Base-by-base conservation (phyloP, 2,888 invertebrate genomes). In the Plutella xylostella region DNA sequence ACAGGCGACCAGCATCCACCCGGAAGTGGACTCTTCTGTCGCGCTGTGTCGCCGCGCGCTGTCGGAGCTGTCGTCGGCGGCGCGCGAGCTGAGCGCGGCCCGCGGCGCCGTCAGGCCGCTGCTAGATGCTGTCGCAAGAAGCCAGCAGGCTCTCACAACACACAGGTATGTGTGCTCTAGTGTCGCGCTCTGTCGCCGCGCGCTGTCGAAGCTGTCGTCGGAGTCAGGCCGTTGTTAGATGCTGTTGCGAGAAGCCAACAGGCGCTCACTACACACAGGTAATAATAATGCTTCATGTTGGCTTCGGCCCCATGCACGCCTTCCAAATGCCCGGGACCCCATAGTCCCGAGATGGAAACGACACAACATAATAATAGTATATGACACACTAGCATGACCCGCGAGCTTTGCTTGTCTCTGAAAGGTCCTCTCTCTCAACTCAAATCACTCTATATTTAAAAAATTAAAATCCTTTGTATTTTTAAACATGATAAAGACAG, bases 151-250 rank as follows among this genome's bases (percentile, higher is more conserved):
- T 1, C 85, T 96, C 46, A 90, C 93, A 0, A 92, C 93, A 54
- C 89, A 90, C 64, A 85, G 91, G 61, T 89, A 66, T 49, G 37
- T 21, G 1, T 4, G 6, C 22, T 2, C 22, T 12, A 20, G n/a
- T 38, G 89, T 90, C 30, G 87, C 90, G 49, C 88, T 90, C 31
- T 89, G 93, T 35, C 90, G 91, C 51, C 91, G 93, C 50, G 92
- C 95, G 0, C 85, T 97, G 17, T 87, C 87, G 51, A 97, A 98
- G 66, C 83, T 98, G 53, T 85, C 91, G 46, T 87, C 87, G 45
- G 91, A 92, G 93, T 97, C 1, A 92, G 92, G 0, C 92, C 94
- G 0, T 87, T 97, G 49, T 90, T 98, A 52, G 97, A 97, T 68
- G 91, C 92, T 46, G 89, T 99, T 49, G 92, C 92, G n/a, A 86